Conservation (phyloP, 2,113 vertebrate species). For the Syrrhaptes paradoxus region DNA sequence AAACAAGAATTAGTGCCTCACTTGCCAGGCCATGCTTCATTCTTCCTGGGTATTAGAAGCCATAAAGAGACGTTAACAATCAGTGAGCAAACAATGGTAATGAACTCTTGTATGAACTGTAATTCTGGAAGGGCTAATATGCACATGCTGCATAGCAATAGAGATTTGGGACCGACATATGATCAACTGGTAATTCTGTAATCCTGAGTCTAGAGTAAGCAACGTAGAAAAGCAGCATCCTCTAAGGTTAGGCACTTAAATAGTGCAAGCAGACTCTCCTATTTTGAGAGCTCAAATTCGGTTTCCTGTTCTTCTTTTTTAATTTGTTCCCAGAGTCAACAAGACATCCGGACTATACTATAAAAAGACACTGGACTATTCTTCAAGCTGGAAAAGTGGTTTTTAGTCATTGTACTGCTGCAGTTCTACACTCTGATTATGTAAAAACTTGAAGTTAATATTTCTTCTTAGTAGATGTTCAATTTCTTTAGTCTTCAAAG, state of each 20-base stretch:
- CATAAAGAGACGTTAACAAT: not conserved
- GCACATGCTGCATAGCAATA: not conserved
- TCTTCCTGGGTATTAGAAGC: not conserved
- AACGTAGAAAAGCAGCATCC: not conserved
- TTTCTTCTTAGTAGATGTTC: not conserved
- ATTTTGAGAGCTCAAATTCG: not conserved
- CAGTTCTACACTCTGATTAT: not conserved
- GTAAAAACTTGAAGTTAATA: not conserved
- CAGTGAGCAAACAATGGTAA: not conserved
- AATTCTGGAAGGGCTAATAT: not conserved
- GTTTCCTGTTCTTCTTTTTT: not conserved
- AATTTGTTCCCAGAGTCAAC: not conserved
- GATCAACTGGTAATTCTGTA: not conserved
- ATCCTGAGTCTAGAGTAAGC: not conserved
- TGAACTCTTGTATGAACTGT: not conserved
- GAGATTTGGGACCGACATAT: not conserved
- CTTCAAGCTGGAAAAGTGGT: not conserved
- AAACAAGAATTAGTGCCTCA: not conserved
- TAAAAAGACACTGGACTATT: not conserved
- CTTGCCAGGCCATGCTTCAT: not conserved
- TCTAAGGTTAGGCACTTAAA: not conserved
- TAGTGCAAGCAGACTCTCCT: not conserved
- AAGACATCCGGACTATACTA: not conserved
- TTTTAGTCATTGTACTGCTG: not conserved
- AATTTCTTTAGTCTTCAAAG: not conserved